A percentile compares a stretch with the other conserved stretches of the same genome.
phyloP scores from a whole-genome alignment of 1,140 invertebrate genomes.

The Drosophila ironensis region DNA sequence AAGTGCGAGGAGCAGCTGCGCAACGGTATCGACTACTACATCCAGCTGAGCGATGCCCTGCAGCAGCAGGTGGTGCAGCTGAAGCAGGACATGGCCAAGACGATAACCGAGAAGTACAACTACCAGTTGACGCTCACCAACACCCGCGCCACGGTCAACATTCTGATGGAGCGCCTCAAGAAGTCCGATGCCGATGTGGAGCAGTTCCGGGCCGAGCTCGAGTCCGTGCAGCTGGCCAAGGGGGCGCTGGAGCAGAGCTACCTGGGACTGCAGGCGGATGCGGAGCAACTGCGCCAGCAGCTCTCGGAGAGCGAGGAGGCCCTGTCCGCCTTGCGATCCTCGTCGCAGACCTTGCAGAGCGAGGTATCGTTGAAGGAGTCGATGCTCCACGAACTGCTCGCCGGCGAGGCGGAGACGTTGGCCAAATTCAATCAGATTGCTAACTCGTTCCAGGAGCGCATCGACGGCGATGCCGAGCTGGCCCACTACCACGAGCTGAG shows the following conservation, averaged over 20 bases:
- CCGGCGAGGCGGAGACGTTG: constrained; percentile 80
- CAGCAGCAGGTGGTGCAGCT: constrained; percentile 77
- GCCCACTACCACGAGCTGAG: constrained; percentile 77
- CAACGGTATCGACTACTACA: constrained; percentile 80
- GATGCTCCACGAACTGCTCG: constrained; percentile 78
- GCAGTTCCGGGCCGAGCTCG: constrained; percentile 82
- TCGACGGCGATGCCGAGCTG: constrained; percentile 74
- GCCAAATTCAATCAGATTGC: constrained; percentile 82
- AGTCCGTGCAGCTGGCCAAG: constrained; percentile 81
- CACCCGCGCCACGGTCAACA: constrained; percentile 82
- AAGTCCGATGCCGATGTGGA: constrained; percentile 84
- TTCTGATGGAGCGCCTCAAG: constrained; percentile 83
- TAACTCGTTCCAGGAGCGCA: constrained; percentile 81
- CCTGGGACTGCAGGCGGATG: constrained; percentile 72
- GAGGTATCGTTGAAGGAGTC: constrained; percentile 81
- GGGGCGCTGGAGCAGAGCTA: constrained; percentile 82
- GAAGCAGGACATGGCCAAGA: constrained; percentile 79
- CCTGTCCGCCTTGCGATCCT: constrained; percentile 53
- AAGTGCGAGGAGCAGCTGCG: constrained; percentile 78
- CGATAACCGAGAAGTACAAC: constrained; percentile 82
- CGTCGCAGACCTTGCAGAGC: constrained; percentile 69
- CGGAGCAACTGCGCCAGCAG: constrained; percentile 75
- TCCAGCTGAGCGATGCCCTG: constrained; percentile 70
- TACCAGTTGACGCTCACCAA: constrained; percentile 83
- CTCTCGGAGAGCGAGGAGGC: constrained; percentile 69